Base-by-base conservation (phyloP, 30 jellyfish, hydroid and myxozoan species). In the Haliclystus octoradiatus region DNA sequence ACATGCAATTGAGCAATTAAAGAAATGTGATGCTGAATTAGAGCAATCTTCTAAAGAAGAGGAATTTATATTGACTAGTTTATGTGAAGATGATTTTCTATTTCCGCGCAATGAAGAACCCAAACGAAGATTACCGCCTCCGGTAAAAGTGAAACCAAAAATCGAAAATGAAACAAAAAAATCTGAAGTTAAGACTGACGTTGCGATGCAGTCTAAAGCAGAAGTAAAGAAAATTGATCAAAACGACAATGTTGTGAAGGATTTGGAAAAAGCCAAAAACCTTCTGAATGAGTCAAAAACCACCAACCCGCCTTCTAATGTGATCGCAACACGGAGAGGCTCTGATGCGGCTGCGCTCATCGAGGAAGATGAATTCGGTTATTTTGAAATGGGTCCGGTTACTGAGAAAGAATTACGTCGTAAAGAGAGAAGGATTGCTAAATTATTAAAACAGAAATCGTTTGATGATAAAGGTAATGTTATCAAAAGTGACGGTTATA, bases 391-490 rank as follows among this genome's bases (percentile, higher is more conserved):
- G 68, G 30, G 85, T 28, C 80, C 90, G 0, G 87, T 83, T 15
- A 70, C 93, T 1, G 95, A 80, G 85, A 89, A 89, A 61, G 98
- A 89, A 47, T 64, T 89, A 12, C 88, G 98, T 13, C 80, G 75
- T 26, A 70, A 84, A 26, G 98, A 89, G 49, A 81, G 75, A 69
- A 66, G 98, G 27, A 76, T 89, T 14, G 92, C 78, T 74, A 89
- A 89, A 68, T 80, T 89, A 49, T 35, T 89, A 28, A 89, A 76
- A 72, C 92, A 34, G 14, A 35, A 28, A 26, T 50, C 31, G 31
- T 26, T n/a, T 32, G 57, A 40, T 19, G 57, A 5, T 19, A 47
- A 50, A 49, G 15, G 52, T n/a, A 69, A 26, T 35, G 14, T 40
- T 19, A 40, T 19, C 57, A 5, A 9, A 9, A 40, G 19, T 19